phyloP scores from a whole-genome alignment of 2,113 vertebrate genomes.

The Ceyx melanurus region DNA sequence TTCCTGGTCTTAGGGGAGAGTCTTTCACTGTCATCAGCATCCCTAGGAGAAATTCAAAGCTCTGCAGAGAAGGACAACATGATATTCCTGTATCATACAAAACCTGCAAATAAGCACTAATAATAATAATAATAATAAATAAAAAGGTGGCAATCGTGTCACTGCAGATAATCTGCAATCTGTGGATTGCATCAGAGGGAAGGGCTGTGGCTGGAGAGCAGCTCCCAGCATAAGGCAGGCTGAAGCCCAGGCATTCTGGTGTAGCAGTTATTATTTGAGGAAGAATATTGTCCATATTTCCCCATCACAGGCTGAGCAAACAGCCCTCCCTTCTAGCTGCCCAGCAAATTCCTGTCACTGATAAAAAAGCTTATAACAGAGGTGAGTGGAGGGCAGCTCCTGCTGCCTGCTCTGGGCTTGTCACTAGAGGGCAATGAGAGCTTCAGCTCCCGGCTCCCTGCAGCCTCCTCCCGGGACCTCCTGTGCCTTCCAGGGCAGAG shows the following conservation, averaged over 20 bases:
- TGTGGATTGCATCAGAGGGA: background rate
- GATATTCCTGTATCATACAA: background rate
- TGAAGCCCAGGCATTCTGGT: background rate
- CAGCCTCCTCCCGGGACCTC: accelerated
- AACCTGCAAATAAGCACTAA: background rate
- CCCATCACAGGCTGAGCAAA: background rate
- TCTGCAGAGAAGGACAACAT: background rate
- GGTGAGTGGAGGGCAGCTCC: no score
- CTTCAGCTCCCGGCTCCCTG: accelerated
- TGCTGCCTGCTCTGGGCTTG: accelerated
- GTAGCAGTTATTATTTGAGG: background rate
- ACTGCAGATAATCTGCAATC: background rate
- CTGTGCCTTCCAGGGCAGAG: no score
- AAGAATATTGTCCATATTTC: background rate
- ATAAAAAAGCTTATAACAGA: background rate
- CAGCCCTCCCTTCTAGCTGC: background rate
- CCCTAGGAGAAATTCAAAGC: background rate
- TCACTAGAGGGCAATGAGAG: conserved; percentile 20
- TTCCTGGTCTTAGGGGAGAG: background rate
- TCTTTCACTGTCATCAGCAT: background rate
- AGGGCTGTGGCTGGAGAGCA: background rate
- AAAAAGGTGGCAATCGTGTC: background rate
- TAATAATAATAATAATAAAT: background rate
- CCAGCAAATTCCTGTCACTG: background rate
- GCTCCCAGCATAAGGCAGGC: accelerated